Conservation (phyloP, 2,113 vertebrate species). For the Andinoacara biseriatus region DNA sequence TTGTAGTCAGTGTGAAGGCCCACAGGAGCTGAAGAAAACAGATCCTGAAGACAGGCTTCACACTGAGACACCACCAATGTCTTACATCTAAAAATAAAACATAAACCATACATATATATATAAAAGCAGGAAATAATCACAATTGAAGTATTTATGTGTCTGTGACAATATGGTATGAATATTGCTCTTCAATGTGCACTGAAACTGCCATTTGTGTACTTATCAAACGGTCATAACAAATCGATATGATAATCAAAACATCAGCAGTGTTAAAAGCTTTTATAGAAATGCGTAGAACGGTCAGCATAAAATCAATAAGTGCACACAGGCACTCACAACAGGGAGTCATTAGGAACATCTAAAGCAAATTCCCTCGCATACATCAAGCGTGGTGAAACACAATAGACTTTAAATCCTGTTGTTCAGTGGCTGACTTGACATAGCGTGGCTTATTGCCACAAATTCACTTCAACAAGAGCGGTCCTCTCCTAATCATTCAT, state of each 20-base stretch:
- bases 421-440: slow-evolving; percentile 65
- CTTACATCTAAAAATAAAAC: not conserved
- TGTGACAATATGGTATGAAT: not conserved
- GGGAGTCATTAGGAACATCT: slow-evolving; percentile 69
- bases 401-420: slow-evolving; percentile 74
- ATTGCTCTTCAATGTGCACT: not conserved
- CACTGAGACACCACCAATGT: not conserved
- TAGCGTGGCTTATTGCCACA: slow-evolving; percentile 54
- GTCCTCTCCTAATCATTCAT: slow-evolving; percentile 51
- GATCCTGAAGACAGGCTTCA: not conserved
- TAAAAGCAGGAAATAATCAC: not conserved
- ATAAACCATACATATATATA: not conserved
- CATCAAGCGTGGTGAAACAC: slow-evolving; percentile 68
- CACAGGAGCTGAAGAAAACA: not conserved
- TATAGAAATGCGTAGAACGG: slow-evolving; percentile 36
- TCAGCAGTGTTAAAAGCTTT: slow-evolving; percentile 33
- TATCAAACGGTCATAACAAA: slow-evolving; percentile 21
- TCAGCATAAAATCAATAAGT: slow-evolving; percentile 65
- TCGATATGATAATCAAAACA: slow-evolving; percentile 38
- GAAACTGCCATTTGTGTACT: not conserved
- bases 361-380: slow-evolving; percentile 67
- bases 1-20: not conserved
- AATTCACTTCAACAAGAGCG: slow-evolving; percentile 59
- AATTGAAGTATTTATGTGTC: not conserved
- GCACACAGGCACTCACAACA: slow-evolving; percentile 45